Conservation (phyloP, 2,888 invertebrate genomes). For the Metellina segmentata region DNA sequence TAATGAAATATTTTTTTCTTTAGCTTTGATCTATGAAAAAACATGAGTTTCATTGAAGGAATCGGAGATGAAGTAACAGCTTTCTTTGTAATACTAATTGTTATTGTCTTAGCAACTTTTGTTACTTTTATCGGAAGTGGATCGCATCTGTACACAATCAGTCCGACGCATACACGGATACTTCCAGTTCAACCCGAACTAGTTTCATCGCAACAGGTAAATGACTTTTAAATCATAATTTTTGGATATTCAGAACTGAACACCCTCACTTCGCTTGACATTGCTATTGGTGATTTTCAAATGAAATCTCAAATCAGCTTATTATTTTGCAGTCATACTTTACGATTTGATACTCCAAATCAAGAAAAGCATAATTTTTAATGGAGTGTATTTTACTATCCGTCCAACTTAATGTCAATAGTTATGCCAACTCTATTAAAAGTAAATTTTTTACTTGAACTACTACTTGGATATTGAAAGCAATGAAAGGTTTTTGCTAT, state of each 20-base stretch:
- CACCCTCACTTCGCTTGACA: not conserved
- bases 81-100: slow-evolving; percentile 85
- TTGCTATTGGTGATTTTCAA: too few species aligned
- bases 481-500: too few species aligned
- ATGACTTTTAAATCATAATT: not conserved
- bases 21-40: slow-evolving; percentile 1
- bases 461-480: too few species aligned
- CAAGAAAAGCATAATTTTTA: too few species aligned
- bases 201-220: slow-evolving; percentile 21
- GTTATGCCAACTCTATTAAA: too few species aligned
- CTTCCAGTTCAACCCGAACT: not conserved
- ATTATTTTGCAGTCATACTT: too few species aligned
- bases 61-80: slow-evolving; percentile 91
- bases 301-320: too few species aligned
- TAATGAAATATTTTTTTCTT: not conserved
- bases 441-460: too few species aligned
- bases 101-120: slow-evolving; percentile 83
- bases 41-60: slow-evolving; percentile 89
- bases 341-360: too few species aligned
- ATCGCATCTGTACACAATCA: slow-evolving; percentile 5
- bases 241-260: not conserved
- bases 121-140: slow-evolving; percentile 50
- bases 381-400: too few species aligned
- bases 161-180: not conserved
- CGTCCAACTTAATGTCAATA: too few species aligned